A percentile compares a stretch with the other conserved stretches of the same genome.
These are phyloP conservation scores for Phycodurus eques DNA, from an alignment of 2,113 vertebrate species.

Conservation along the genomic window DNA sequence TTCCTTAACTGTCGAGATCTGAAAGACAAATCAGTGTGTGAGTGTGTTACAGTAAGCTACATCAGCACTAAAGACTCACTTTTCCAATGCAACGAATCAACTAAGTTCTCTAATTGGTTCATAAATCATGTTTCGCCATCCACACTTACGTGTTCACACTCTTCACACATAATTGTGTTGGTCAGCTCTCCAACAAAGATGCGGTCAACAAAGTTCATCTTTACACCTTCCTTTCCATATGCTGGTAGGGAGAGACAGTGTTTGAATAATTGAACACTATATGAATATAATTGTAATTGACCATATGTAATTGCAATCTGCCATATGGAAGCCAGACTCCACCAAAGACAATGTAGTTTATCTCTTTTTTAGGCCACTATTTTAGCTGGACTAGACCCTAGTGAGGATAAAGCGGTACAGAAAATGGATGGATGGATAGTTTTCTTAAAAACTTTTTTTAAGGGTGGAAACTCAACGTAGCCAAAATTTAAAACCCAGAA, in stretches of 20 bases:
- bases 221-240: constrained; percentile 95
- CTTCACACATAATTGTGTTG: constrained; percentile 99
- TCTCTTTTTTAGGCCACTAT: neutral
- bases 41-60: neutral
- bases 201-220: constrained; percentile 96
- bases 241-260: constrained; percentile 68
- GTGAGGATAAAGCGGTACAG: no score
- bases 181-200: constrained; percentile 98
- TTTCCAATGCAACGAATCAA: neutral
- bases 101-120: neutral
- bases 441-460: no score
- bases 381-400: neutral
- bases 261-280: neutral
- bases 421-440: no score
- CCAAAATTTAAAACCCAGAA: neutral
- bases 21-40: constrained; percentile 45
- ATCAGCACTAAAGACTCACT: neutral
- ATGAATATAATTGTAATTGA: neutral
- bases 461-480: neutral
- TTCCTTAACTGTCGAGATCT: constrained; percentile 95
- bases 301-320: neutral
- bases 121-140: neutral
- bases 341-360: neutral
- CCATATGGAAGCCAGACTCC: neutral
- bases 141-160: constrained; percentile 94